Base-by-base conservation (phyloP, 2,888 invertebrate genomes). In the Epinotia brunnichana region DNA sequence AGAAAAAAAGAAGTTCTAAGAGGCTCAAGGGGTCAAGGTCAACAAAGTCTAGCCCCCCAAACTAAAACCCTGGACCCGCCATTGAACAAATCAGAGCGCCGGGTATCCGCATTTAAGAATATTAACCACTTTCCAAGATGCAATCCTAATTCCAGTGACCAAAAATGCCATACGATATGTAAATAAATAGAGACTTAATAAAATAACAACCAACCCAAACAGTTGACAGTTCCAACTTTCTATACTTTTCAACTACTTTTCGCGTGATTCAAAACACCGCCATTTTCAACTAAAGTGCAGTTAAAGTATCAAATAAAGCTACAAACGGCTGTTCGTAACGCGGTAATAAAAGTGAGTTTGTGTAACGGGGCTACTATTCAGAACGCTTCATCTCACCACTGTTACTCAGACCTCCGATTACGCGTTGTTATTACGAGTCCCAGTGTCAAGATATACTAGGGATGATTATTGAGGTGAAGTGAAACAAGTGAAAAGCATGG, bases 271-370 rank as follows among this genome's bases (percentile, higher is more conserved):
- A 41, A 66, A 66, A 17, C 4, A 29, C 17, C 13, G 35, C 63
- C 51, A 63, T 59, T 69, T 41, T 60, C 13, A 64, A 72, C 15
- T 61, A 21, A 60, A 71, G 29, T 66, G 66, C 60, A 71, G 29
- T 66, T 48, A 62, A 68, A 56, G 56, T 62, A 67, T 56, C 44
- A 66, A 70, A 63, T 64, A 60, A 70, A 53, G 24, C 41, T 4
- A 59, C 41, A 29, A n/a, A 39, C 60, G 61, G 41, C 19, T 66
- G 21, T 24, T 48, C 15, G 24, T 17, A 53, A 15, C 19, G 17
- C 41, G 41, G 41, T 53, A 66, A 54, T 61, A 71, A 71, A 71
- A 67, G 7, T 53, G 21, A 44, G 59, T 48, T 67, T 15, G 51
- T 15, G 62, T 51, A 44, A 21, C 53, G 17, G 21, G n/a, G 19